A percentile compares a stretch with the other conserved stretches of the same genome.
Evolutionary conservation across 2,888 invertebrate species (phyloP).

Genomic region (Malthinus flaveolus): DNA sequence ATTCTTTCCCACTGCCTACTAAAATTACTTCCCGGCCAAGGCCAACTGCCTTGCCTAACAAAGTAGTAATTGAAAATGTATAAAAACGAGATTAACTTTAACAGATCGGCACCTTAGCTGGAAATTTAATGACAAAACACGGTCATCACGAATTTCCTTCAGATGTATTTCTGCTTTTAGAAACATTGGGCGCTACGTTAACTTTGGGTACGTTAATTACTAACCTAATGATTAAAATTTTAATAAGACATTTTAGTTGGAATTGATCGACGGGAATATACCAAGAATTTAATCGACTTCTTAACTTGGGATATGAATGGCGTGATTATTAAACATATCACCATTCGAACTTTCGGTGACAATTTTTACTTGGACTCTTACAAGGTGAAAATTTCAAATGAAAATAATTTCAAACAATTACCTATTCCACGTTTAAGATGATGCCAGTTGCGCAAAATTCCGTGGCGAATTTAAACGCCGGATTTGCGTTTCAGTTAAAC

Average conservation of each 20-base stretch:
- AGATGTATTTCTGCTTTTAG: constrained; percentile 55
- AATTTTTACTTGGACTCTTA: constrained; percentile 47
- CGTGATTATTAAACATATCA: constrained; percentile 56
- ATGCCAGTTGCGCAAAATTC: constrained; percentile 72
- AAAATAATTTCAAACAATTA: neutral
- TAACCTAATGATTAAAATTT: neutral
- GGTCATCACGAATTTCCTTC: constrained; percentile 70
- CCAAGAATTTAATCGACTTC: constrained; percentile 44
- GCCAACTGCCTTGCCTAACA: no score
- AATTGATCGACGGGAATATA: neutral
- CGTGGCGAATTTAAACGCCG: constrained; percentile 74
- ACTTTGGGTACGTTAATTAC: constrained; percentile 34
- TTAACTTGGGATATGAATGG: constrained; percentile 54
- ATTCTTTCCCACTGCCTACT: no score
- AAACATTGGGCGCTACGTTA: constrained; percentile 59
- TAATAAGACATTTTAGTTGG: neutral
- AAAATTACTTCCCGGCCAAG: no score
- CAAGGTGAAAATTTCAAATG: constrained; percentile 37
- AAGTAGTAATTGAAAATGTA: no score
- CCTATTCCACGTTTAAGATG: constrained; percentile 57
- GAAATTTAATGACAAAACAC: constrained; percentile 73
- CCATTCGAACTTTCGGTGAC: constrained; percentile 54
- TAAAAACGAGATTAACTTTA: neutral
- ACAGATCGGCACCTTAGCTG: constrained; percentile 70
- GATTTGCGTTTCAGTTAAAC: constrained; percentile 65